Evolutionary conservation across 2,113 vertebrate genomes (phyloP), one percentile per base, ranked within the genome.

Genomic region (Oenanthe melanoleuca): DNA sequence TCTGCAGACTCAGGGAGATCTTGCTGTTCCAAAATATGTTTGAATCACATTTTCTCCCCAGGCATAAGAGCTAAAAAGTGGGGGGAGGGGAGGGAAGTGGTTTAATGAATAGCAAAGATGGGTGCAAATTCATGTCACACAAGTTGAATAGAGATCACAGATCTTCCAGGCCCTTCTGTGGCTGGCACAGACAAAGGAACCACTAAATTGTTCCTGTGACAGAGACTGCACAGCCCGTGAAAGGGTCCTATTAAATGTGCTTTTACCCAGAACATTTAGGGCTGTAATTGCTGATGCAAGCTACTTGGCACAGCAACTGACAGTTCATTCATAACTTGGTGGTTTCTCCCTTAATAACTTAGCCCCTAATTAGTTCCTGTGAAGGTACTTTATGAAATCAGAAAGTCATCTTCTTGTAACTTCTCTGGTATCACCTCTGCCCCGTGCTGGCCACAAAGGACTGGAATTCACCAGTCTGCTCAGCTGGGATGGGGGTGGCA

Each of bases 221-320:
- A 82, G 75, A 85, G 78, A 53, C 63, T 59, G 72, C 69, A 59
- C 26, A 84, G 60, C 53, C 88, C 5, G 0, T 93, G 85, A 87
- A 96, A 95, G 80, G 44, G 65, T 56, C 93, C 88, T 66, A 25
- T 84, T 93, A 92, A 96, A 21, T 82, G 53, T 89, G 81, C 84
- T 97, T 82, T 92, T 89, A 93, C 44, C 87, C 85, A 88, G 88
- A 67, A 92, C 20, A 18, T 80, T 93, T 92, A 72, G 80, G 86
- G 3, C 72, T 82, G 19, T 85, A 86, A 88, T 87, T 80, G 66
- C 75, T 82, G 80, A 69, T 92, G 82, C 85, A 75, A 85, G 86
- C 74, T 86, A 19, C 65, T 92, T 96, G 93, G 80, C 83, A 87
- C 70, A 92, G 90, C 75, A 50, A 67, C 66, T 85, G 83, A 55